Conservation (phyloP, 2,888 invertebrate species). For the Pteria penguin region DNA sequence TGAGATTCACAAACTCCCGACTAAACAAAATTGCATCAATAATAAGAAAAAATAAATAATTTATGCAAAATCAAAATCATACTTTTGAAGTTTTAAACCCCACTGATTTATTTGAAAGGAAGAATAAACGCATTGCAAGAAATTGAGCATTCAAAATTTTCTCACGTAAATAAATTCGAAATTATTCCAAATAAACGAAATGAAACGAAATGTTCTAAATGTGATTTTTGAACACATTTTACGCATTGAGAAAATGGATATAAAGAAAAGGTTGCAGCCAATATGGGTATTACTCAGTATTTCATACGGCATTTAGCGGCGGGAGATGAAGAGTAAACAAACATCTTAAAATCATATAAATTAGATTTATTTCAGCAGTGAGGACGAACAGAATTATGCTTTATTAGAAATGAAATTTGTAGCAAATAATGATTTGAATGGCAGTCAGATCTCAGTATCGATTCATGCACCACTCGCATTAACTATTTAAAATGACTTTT, state of each 20-base stretch:
- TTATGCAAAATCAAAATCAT: no score
- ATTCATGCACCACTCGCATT: not conserved
- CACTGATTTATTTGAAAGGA: not conserved
- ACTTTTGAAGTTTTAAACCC: no score
- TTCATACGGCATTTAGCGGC: not conserved
- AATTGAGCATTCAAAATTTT: not conserved
- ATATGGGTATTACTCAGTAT: not conserved
- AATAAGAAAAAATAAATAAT: no score
- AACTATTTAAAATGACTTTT: not conserved
- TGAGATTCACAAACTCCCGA: no score
- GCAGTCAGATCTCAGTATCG: not conserved
- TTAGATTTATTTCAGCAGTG: not conserved
- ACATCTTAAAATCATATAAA: not conserved
- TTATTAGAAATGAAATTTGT: not conserved
- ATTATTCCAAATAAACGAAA: not conserved
- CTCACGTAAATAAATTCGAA: not conserved
- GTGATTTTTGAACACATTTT: not conserved
- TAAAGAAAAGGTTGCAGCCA: not conserved
- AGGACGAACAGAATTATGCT: not conserved
- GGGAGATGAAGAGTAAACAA: not conserved
- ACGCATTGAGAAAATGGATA: not conserved
- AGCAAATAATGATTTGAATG: not conserved
- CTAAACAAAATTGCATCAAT: no score
- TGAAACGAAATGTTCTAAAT: not conserved
- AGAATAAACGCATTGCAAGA: not conserved